Percentiles rank a stretch among this genome's conserved stretches.
phyloP scores from a whole-genome alignment of 2,797 vertebrate genomes.

The Pangasius larnaudii region DNA sequence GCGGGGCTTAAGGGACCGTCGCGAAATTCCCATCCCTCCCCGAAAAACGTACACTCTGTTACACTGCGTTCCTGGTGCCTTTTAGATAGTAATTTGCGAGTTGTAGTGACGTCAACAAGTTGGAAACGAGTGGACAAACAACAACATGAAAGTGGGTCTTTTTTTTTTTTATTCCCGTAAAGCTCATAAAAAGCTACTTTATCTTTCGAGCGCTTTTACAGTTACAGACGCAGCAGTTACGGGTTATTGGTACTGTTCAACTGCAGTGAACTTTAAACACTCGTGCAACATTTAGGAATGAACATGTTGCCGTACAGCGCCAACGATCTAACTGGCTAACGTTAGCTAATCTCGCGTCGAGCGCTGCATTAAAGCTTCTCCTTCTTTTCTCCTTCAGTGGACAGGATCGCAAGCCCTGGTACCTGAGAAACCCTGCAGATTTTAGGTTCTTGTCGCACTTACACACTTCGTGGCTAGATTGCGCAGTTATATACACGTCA shows the following conservation, averaged over 20 bases:
- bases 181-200: too few species aligned
- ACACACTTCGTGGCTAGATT: not conserved
- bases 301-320: too few species aligned
- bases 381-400: too few species aligned
- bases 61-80: too few species aligned
- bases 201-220: too few species aligned
- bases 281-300: not conserved
- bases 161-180: too few species aligned
- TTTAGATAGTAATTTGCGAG: not conserved
- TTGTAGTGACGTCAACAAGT: not conserved
- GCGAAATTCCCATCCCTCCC: constrained; percentile 38
- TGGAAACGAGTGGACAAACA: not conserved
- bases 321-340: not conserved
- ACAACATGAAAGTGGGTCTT: too few species aligned
- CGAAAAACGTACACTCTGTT: not conserved
- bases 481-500: not conserved
- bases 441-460: not conserved
- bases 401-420: not conserved
- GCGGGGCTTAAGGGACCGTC: constrained; percentile 64
- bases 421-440: not conserved
- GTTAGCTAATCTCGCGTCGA: not conserved
- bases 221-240: too few species aligned
- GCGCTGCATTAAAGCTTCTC: not conserved
- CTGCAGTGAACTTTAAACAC: not conserved
- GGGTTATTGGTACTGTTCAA: too few species aligned